phyloP scores from a whole-genome alignment of 2,113 vertebrate species.

The Callaeas wilsoni region DNA sequence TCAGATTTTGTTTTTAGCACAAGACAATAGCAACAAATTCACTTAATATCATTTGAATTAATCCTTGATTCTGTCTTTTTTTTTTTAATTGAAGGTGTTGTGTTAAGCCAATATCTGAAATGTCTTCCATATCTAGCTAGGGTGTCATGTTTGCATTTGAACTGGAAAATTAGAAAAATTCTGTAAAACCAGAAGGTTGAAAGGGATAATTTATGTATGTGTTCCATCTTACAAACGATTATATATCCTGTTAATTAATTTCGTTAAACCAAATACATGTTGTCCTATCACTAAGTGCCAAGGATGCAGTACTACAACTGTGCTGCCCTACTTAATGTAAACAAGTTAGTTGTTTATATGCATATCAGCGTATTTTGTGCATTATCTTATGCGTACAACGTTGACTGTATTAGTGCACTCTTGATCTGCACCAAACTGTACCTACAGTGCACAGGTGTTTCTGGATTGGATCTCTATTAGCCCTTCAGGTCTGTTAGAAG shows the following conservation, averaged over 20 bases:
- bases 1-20: conserved; percentile 22
- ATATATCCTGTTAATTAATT: conserved; percentile 50
- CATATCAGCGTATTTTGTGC: conserved; percentile 58
- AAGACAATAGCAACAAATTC: background rate
- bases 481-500: conserved; percentile 10
- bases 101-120: conserved; percentile 35
- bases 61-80: background rate
- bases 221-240: conserved; percentile 49
- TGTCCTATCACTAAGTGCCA: conserved; percentile 74
- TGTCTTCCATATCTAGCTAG: conserved; percentile 25
- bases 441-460: conserved; percentile 34
- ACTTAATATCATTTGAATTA: background rate
- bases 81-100: conserved; percentile 7
- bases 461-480: conserved; percentile 3
- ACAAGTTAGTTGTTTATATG: conserved; percentile 32
- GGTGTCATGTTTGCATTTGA: conserved; percentile 37
- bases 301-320: conserved; percentile 25
- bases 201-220: conserved; percentile 68
- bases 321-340: conserved; percentile 39
- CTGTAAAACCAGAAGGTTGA: conserved; percentile 58
- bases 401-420: conserved; percentile 47
- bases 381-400: conserved; percentile 40
- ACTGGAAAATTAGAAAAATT: conserved; percentile 49
- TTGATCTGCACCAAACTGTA: conserved; percentile 29
- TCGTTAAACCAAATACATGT: conserved; percentile 67